These are phyloP conservation scores for Chascanopsetta lugubris DNA, from an alignment of 2,113 vertebrate species.

Conservation along the genomic window DNA sequence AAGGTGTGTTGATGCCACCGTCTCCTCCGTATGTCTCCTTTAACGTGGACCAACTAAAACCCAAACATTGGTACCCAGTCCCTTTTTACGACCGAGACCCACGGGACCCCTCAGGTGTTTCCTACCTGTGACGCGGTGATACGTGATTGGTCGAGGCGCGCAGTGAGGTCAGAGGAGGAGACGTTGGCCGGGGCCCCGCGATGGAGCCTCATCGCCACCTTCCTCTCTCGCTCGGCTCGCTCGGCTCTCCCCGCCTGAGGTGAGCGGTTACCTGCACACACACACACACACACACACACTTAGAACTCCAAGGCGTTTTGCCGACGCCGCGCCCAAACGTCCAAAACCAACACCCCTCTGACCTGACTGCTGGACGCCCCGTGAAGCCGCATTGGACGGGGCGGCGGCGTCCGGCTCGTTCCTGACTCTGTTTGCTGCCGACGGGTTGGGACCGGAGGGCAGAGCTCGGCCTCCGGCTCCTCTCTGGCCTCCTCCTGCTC, in stretches of 20 bases:
- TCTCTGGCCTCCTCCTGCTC: conserved; percentile 87
- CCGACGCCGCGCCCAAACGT: background rate
- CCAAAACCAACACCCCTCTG: background rate
- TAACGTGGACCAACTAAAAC: too few relatives aligned
- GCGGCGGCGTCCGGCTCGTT: conserved; percentile 89
- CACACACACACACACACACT: background rate
- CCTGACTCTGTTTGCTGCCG: conserved; percentile 88
- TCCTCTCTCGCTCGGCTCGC: conserved; percentile 95
- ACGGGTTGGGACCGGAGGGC: conserved; percentile 84
- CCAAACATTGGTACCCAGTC: too few relatives aligned
- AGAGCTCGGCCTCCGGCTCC: conserved; percentile 80
- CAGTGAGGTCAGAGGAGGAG: conserved; percentile 93
- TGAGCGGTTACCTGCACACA: conserved; percentile 89
- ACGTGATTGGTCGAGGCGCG: conserved; percentile 87
- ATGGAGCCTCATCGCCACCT: conserved; percentile 97
- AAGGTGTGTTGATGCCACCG: too few relatives aligned
- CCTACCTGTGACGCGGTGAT: conserved; percentile 94
- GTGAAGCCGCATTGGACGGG: conserved; percentile 88
- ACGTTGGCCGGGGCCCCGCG: conserved; percentile 94
- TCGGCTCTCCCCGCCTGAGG: conserved; percentile 90
- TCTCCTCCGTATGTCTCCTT: too few relatives aligned
- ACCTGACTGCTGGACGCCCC: conserved; percentile 87
- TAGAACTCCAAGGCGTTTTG: background rate
- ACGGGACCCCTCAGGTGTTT: background rate
- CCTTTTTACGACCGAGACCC: too few relatives aligned